Evolutionary conservation across 2,888 invertebrate species (phyloP).

Genomic region (Ophioninae sp.): DNA sequence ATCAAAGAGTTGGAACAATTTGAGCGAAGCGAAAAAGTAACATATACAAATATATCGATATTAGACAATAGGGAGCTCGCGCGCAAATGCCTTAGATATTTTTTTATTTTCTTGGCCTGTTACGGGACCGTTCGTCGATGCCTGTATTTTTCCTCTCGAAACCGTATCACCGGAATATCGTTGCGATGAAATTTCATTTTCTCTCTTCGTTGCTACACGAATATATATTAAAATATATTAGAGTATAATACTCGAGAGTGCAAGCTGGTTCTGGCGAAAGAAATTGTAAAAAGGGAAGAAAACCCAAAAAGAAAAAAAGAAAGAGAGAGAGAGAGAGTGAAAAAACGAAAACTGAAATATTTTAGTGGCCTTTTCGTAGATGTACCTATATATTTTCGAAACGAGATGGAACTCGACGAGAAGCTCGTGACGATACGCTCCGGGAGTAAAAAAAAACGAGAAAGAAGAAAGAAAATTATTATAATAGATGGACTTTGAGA

Average conservation of each 20-base stretch:
- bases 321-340: background rate
- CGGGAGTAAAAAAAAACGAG: slow-evolving; percentile 25
- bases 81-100: slow-evolving; percentile 32
- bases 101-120: slow-evolving; percentile 22
- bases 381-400: slow-evolving; percentile 61
- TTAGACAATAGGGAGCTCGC: slow-evolving; percentile 1
- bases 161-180: slow-evolving; percentile 7
- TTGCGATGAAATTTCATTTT: background rate
- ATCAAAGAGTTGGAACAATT: background rate
- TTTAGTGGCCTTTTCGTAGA: slow-evolving; percentile 68
- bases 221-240: background rate
- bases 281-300: background rate
- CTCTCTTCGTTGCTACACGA: slow-evolving; percentile 1
- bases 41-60: background rate
- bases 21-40: slow-evolving; percentile 5
- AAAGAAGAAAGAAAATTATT: slow-evolving; percentile 23
- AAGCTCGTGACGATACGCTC: slow-evolving; percentile 18
- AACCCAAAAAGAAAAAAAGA: background rate
- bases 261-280: slow-evolving; percentile 43
- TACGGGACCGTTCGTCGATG: slow-evolving; percentile 18
- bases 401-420: slow-evolving; percentile 8
- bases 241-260: slow-evolving; percentile 41
- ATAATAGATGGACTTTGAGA: slow-evolving; percentile 21
- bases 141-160: slow-evolving; percentile 18
- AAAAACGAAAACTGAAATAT: slow-evolving; percentile 56